These are phyloP conservation scores for Patiria miniata DNA, from an alignment of 35 echinoderm and acorn worm species.

Conservation along the genomic window DNA sequence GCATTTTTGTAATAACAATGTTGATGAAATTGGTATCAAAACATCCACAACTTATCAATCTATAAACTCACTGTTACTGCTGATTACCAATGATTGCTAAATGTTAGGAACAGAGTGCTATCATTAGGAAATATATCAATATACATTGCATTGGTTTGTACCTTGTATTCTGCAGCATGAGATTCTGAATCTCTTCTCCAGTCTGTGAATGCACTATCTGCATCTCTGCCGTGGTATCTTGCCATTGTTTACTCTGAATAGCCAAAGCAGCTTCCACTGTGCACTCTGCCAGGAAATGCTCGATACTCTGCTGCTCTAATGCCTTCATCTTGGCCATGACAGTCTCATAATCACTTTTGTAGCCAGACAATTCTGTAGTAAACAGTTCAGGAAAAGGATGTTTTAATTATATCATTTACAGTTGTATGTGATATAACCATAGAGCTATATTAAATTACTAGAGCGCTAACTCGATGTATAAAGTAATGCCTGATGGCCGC, in stretches of 20 bases:
- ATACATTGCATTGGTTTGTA: background rate
- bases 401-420: no score
- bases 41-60: no score
- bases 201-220: background rate
- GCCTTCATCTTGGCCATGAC: background rate
- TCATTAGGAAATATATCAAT: no score
- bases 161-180: background rate
- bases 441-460: no score
- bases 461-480: no score
- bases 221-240: background rate
- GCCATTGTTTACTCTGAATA: slow-evolving; percentile 31
- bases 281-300: background rate
- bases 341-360: background rate
- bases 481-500: no score
- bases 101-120: no score
- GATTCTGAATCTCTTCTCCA: background rate
- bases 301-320: background rate
- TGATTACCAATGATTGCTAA: no score
- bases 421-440: no score
- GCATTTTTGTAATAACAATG: no score
- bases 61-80: no score
- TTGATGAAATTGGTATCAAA: no score
- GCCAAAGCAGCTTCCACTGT: slow-evolving; percentile 17
- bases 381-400: background rate
- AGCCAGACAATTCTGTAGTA: slow-evolving; percentile 23